Evolutionary conservation across 2,797 vertebrate species (phyloP).

Genomic region (Numenius phaeopus): DNA sequence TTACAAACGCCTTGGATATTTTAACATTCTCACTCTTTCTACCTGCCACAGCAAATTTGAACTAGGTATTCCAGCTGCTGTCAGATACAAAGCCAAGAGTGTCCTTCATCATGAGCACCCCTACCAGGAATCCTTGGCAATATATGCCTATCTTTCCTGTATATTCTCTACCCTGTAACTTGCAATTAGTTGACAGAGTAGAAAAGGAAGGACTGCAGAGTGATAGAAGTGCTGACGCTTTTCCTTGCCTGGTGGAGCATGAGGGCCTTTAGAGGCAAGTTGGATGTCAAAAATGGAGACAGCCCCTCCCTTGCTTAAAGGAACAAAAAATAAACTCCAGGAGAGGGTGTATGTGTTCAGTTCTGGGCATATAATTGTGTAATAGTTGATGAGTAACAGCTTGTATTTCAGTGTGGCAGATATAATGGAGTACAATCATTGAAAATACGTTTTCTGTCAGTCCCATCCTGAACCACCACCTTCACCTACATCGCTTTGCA

Average conservation of each 20-base stretch:
- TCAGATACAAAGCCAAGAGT: slow-evolving; percentile 75
- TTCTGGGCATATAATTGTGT: not conserved
- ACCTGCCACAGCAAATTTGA: slow-evolving; percentile 80
- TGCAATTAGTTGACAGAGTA: slow-evolving; percentile 72
- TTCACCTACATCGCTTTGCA: not conserved
- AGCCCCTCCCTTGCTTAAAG: not conserved
- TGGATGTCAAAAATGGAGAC: not conserved
- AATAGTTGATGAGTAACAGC: not conserved
- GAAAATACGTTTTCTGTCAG: not conserved
- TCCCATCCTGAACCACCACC: not conserved
- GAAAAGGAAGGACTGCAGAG: slow-evolving; percentile 60
- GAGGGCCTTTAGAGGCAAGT: slow-evolving; percentile 18
- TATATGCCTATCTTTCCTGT: slow-evolving; percentile 57
- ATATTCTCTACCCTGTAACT: slow-evolving; percentile 53
- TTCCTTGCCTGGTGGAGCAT: not conserved
- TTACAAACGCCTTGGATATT: slow-evolving; percentile 77
- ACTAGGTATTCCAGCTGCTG: slow-evolving; percentile 76
- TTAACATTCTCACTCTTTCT: slow-evolving; percentile 73
- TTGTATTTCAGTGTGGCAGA: not conserved
- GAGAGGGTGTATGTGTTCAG: not conserved
- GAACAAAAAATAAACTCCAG: not conserved
- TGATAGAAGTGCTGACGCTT: slow-evolving; percentile 40
- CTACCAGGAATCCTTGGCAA: slow-evolving; percentile 73
- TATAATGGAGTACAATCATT: not conserved
- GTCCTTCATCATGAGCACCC: slow-evolving; percentile 76